Conservation (phyloP, 2,888 invertebrate species). For the Oasisia sp. region DNA sequence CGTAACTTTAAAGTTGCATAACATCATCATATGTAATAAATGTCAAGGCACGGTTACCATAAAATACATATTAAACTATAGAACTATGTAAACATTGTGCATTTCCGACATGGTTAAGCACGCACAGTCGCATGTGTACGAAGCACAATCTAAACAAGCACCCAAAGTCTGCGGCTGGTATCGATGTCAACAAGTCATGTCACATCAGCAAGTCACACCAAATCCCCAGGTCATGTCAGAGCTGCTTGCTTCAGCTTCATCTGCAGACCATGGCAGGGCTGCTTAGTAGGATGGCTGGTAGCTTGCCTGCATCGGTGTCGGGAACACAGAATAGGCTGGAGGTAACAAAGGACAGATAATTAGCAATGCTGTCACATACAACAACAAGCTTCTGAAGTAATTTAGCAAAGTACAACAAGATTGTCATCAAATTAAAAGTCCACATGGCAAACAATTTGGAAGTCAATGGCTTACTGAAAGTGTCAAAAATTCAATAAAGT, state of each 20-base stretch:
- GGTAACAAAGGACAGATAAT: not conserved
- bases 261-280: not conserved
- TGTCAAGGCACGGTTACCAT: constrained; percentile 3
- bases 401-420: not conserved
- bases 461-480: too few species aligned
- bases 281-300: constrained; percentile 10
- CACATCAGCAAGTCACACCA: not conserved
- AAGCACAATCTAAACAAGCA: not conserved
- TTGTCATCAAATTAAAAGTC: too few species aligned
- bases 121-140: not conserved
- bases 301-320: constrained; percentile 2
- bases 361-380: not conserved
- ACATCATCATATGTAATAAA: not conserved
- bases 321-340: not conserved
- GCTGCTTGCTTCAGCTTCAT: not conserved
- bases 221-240: not conserved
- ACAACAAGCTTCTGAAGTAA: not conserved
- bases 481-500: too few species aligned
- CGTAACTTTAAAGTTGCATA: not conserved
- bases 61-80: constrained; percentile 17
- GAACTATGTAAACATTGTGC: constrained; percentile 17
- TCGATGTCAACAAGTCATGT: not conserved
- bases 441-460: too few species aligned
- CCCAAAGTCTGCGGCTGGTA: not conserved
- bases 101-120: constrained; percentile 4